phyloP scores from a whole-genome alignment of 2,888 invertebrate genomes.

The Resseliella maxima region DNA sequence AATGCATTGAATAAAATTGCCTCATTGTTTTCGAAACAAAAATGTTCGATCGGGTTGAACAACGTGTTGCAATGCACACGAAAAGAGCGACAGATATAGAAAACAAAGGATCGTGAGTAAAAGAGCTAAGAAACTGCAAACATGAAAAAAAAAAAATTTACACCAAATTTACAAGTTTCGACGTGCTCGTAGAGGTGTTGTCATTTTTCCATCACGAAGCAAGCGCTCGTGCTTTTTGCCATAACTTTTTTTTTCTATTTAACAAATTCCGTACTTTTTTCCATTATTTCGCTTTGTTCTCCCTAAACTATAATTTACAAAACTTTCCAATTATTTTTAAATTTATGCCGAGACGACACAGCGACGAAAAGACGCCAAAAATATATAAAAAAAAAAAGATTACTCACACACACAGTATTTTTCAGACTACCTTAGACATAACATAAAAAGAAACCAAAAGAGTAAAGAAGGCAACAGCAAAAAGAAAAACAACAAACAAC shows the following conservation, averaged over 20 bases:
- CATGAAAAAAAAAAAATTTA: not conserved
- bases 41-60: not conserved
- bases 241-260: not conserved
- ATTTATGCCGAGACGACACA: slow-evolving; percentile 24
- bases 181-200: not conserved
- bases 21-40: not conserved
- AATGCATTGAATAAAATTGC: not conserved
- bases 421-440: slow-evolving; percentile 16
- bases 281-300: slow-evolving; percentile 21
- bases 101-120: no score
- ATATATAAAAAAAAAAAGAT: not conserved
- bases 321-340: slow-evolving; percentile 48
- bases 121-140: no score
- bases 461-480: not conserved
- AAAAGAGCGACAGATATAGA: not conserved
- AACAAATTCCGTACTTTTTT: not conserved
- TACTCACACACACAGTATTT: not conserved
- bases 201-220: slow-evolving; percentile 12
- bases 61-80: not conserved
- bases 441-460: not conserved
- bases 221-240: not conserved
- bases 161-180: slow-evolving; percentile 15
- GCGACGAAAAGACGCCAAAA: slow-evolving; percentile 19
- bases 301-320: slow-evolving; percentile 37
- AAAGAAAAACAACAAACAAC: not conserved